These are phyloP conservation scores for Clarias pachynema DNA, from an alignment of 2,797 vertebrate species.

Conservation along the genomic window DNA sequence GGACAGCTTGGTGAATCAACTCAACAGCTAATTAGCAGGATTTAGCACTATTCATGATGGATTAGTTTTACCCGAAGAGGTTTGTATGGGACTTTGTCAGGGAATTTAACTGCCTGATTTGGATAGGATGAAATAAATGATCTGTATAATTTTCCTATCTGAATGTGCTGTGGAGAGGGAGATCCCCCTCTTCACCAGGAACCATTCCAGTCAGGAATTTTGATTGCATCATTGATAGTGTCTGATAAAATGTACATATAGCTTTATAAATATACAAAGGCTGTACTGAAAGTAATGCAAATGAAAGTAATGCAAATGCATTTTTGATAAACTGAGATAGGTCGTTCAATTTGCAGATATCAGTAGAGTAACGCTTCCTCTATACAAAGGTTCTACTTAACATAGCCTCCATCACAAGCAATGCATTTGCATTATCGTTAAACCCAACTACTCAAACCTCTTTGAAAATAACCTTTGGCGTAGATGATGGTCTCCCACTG, in stretches of 20 bases:
- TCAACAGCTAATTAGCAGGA: constrained; percentile 10
- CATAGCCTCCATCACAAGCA: no score
- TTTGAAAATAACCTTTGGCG: no score
- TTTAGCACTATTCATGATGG: constrained; percentile 18
- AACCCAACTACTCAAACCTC: no score
- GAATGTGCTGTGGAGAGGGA: not conserved
- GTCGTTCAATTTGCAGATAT: no score
- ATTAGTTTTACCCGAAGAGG: constrained; percentile 6
- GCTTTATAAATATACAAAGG: not conserved
- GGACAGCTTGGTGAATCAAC: constrained; percentile 13
- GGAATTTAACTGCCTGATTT: not conserved
- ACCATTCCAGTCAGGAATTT: not conserved
- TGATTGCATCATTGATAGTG: not conserved
- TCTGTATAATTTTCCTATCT: not conserved
- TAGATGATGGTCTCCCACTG: no score
- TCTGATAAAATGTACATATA: not conserved
- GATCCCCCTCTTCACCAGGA: no score
- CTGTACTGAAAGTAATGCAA: no score
- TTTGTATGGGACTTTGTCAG: constrained; percentile 6
- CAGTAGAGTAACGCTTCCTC: no score
- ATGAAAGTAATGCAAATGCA: no score
- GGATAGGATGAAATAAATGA: not conserved
- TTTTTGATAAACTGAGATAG: no score
- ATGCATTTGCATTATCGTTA: no score
- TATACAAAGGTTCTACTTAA: no score